Evolutionary conservation across 1,140 invertebrate genomes (phyloP), one percentile per base, ranked within the genome.

Genomic region (Anadara kagoshimensis): DNA sequence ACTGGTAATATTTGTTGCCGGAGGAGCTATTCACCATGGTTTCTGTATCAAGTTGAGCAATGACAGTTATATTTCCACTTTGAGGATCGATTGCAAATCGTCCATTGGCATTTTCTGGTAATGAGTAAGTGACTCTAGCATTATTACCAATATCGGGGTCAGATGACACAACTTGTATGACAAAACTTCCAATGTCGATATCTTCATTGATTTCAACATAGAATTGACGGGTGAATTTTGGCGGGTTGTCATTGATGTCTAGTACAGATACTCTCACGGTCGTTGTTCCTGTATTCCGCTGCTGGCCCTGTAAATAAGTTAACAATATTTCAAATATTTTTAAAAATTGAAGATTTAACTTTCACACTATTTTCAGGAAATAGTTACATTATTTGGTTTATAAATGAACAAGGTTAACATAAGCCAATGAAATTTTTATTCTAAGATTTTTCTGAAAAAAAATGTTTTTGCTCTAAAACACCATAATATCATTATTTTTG

Each of bases 121-220:
- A 90, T 0, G 95, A 94, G 75, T 96, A 97, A 0, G 93, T 93
- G 16, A 93, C 93, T 54, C 97, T 95, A 1, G 94, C 94, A 89
- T 94, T 98, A 57, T 92, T 90, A 0, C 94, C 95, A 49, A 94
- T 92, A 86, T 99, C 97, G 76, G 92, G 90, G 88, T 98, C 97
- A 14, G 79, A 79, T 26, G 85, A 78, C 1, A 96, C 98, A 0
- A 99, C 94, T 85, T 92, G 92, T 62, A 98, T 95, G 0, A 99
- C 95, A 88, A 98, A 97, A 1, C 95, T 94, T 4, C 96, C 97
- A 53, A 97, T 92, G 76, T 95, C 94, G 0, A 95, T 93, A 89
- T 99, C 98, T 91, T 99, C 98, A 0, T 96, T 97, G 0, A 99
- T 95, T 85, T 97, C 97, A 0, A 96, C 95, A 82, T 94, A 96